Evolutionary conservation across 1,140 invertebrate genomes (phyloP).

Genomic region (Steinernema feltiae): DNA sequence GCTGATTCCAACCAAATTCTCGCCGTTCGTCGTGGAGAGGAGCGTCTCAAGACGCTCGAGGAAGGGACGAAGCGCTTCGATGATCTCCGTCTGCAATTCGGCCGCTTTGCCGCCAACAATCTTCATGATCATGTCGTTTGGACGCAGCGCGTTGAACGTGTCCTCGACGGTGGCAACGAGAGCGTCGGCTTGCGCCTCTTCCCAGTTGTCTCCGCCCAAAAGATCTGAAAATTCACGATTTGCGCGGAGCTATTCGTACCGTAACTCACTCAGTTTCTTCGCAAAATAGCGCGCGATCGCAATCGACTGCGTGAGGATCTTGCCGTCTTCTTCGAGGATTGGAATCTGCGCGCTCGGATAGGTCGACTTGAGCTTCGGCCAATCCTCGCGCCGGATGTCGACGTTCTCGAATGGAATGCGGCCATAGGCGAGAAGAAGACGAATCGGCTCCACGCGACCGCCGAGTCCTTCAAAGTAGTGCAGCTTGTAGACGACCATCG

Average conservation of each 20-base stretch:
- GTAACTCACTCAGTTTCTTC: slow-evolving; percentile 30
- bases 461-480: no score
- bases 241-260: no score
- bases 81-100: background rate
- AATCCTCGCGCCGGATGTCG: background rate
- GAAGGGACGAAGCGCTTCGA: background rate
- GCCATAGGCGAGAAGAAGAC: background rate
- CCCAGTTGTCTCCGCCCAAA: background rate
- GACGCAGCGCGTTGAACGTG: background rate
- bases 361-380: background rate
- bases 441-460: background rate
- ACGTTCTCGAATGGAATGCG: background rate
- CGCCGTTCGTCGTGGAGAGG: background rate
- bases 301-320: background rate
- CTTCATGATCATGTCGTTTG: background rate
- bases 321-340: background rate
- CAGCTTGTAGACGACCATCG: no score
- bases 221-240: no score
- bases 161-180: background rate
- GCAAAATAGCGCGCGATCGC: slow-evolving; percentile 39
- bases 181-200: background rate
- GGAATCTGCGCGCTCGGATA: background rate
- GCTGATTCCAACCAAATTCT: background rate
- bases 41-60: background rate
- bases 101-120: background rate